A percentile compares a stretch with the other conserved stretches of the same genome.
Evolutionary conservation across 1,140 invertebrate species (phyloP).

Genomic region (Rhysida immarginata): DNA sequence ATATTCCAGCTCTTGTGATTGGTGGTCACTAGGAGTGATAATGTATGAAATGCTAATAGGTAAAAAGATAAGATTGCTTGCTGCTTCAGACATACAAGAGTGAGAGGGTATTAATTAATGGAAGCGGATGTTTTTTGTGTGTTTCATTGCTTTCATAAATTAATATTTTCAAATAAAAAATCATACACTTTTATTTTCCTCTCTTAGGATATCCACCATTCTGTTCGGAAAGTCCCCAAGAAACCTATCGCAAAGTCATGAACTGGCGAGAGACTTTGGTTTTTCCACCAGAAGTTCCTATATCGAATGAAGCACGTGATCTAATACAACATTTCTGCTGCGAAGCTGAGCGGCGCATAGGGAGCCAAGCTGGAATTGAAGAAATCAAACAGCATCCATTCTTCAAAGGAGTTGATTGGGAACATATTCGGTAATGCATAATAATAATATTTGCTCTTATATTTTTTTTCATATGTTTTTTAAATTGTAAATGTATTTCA

Average conservation of each 20-base stretch:
- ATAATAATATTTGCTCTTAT: too few relatives aligned
- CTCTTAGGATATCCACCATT: conserved; percentile 87
- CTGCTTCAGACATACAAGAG: too few relatives aligned
- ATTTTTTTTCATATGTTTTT: too few relatives aligned
- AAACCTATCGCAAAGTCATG: conserved; percentile 99
- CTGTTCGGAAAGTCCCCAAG: conserved; percentile 97
- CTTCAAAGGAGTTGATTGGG: conserved; percentile 52
- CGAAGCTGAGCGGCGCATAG: conserved; percentile 70
- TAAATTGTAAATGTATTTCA: too few relatives aligned
- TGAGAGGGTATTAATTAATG: too few relatives aligned
- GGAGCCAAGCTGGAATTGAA: conserved; percentile 29
- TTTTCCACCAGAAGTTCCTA: conserved; percentile 97
- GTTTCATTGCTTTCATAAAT: background rate
- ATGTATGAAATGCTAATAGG: conserved; percentile 99
- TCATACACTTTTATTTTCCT: conserved; percentile 9
- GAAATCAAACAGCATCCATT: conserved; percentile 41
- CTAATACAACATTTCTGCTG: conserved; percentile 59
- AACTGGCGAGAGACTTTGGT: conserved; percentile 95
- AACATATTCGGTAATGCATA: conserved; percentile 60
- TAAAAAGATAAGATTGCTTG: too few relatives aligned
- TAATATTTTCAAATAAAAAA: background rate
- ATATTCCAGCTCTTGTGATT: conserved; percentile 93
- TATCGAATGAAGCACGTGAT: conserved; percentile 61
- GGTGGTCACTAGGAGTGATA: conserved; percentile 98
- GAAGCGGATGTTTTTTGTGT: too few relatives aligned